A percentile compares a stretch with the other conserved stretches of the same genome.
These are phyloP conservation scores for Chroicocephalus ridibundus DNA, from an alignment of 2,113 vertebrate genomes.

Conservation along the genomic window DNA sequence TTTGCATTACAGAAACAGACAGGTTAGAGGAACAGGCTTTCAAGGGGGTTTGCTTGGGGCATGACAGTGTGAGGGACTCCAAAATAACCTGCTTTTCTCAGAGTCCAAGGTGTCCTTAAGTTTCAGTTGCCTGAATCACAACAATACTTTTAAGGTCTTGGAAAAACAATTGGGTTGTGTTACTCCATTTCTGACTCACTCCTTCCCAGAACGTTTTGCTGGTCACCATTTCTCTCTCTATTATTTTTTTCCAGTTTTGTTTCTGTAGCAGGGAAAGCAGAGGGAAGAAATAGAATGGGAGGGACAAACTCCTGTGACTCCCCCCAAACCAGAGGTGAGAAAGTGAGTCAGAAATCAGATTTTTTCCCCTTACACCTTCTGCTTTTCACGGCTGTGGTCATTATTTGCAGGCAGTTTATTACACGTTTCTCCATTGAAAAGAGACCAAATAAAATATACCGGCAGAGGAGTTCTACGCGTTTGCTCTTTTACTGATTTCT, in stretches of 20 bases:
- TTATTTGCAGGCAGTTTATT: not conserved
- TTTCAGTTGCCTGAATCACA: not conserved
- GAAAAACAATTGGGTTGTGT: not conserved
- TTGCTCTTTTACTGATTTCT: not conserved
- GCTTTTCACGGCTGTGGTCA: not conserved
- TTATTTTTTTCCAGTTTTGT: not conserved
- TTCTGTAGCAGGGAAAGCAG: not conserved
- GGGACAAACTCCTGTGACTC: not conserved
- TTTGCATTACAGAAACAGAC: not conserved
- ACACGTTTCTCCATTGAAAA: not conserved
- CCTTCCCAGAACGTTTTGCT: not conserved
- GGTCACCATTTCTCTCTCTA: not conserved
- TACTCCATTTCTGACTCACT: not conserved
- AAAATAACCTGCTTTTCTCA: not conserved
- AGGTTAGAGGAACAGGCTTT: not conserved
- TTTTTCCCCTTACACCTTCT: not conserved
- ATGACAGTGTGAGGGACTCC: not conserved
- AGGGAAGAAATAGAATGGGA: not conserved
- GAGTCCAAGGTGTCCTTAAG: not conserved
- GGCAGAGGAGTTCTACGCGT: not conserved
- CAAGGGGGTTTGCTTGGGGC: not conserved
- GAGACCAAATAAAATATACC: accelerated
- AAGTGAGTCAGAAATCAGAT: not conserved
- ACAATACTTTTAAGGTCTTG: not conserved
- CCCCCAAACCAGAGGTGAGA: not conserved